Evolutionary conservation across 2,113 vertebrate genomes (phyloP), one percentile per base, ranked within the genome.

Genomic region (Crotalus viridis): DNA sequence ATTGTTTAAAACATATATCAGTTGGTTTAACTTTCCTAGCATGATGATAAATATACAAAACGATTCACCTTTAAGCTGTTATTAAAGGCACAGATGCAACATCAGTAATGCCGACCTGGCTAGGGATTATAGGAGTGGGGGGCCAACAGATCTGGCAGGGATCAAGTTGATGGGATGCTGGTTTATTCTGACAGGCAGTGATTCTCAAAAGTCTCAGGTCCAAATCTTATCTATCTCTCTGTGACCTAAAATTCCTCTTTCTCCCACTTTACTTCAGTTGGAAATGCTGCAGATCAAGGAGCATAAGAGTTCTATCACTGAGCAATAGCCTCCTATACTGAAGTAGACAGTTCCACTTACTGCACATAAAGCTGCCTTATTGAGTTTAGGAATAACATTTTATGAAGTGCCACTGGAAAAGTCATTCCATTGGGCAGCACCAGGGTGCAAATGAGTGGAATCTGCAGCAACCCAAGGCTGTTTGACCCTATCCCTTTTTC

Each of bases 21-120:
- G 24, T 54, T 39, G 74, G 33, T 92, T 89, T 93, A 93, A 59
- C 54, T 88, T 92, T 54, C 59, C 86, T 88, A 52, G 12, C 54
- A 91, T 48, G 26, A 43, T 28, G 74, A 43, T 55, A 52, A 61
- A 46, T 64, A 57, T 43, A 61, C 24, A 28, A 89, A 89, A 92
- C 9, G 56, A 12, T 26, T 51, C 6, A 64, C 21, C 12, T 48
- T 52, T 48, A 61, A 57, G 19, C 19, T 89, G 39, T 39, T 92
- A n/a, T 54, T 74, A 54, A 43, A 61, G 22, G 28, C 57, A 43
- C 48, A 74, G 51, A 26, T 46, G 48, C 15, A 55, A 81, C 33
- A 81, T 7, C n/a, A 85, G 46, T 33, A 33, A 56, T n/a, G 39
- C 5, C 33, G 12, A 64, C 10, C 17, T 24, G 24, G 21, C 17